Base-by-base conservation (phyloP, 2,888 invertebrate genomes). In the Oxyteleia sp. region DNA sequence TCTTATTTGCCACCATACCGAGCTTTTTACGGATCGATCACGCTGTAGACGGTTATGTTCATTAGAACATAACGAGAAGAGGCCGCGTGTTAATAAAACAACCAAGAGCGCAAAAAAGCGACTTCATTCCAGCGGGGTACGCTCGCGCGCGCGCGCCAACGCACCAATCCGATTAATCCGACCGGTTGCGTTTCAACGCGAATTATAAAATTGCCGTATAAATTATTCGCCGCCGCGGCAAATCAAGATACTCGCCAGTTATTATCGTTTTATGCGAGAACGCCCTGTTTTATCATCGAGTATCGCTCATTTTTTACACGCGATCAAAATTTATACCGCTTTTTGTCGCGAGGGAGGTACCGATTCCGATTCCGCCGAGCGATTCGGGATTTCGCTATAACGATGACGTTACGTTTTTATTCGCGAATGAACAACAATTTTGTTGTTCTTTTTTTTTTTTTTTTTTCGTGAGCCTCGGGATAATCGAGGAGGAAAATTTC, bases 61-160 rank as follows among this genome's bases (percentile, higher is more conserved):
- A 79, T 79, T 57, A 79, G 68, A 71, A 63, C 64, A 57, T 71
- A 78, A 78, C 78, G 63, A 69, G 69, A 53, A 26, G 64, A 63
- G 35, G 32, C 47, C 53, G 45, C 53, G 55, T 47, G 51, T 47
- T 61, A 61, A 61, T 45, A 47, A 78, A 69, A 78, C 57, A 61
- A 61, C 61, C 51, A 61, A 69, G 66, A 26, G 53, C 16, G 41
- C 45, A 29, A 68, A 57, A 68, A 76, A 76, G n/a, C 11, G 15
- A 26, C 32, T 10, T 32, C 10, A 1, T 32, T 32, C 32, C 5
- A 32, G 8, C 32, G 32, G 32, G 5, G 32, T 32, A 10, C 29
- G 41, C 66, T 18, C 51, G 51, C 61, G 55, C 45, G 41, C 66
- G 29, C 51, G 51, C 61, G 55, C 45, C 32, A 18, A 8, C 23